Evolutionary conservation across 2,113 vertebrate genomes (phyloP).

Genomic region (Ammodramus savannarum): DNA sequence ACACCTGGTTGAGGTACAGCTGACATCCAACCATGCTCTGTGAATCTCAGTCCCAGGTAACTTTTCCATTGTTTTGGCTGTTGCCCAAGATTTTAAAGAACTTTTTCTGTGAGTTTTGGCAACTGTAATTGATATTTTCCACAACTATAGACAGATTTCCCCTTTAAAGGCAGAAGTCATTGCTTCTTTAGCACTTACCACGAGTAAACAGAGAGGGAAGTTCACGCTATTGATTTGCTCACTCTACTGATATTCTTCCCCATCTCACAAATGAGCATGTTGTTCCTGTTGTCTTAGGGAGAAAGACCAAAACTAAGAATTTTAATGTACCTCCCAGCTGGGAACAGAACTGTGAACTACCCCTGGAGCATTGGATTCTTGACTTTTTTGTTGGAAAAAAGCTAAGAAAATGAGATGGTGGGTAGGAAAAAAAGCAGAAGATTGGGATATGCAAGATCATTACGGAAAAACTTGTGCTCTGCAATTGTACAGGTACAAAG

Average conservation of each 20-base stretch:
- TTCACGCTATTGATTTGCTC: slow-evolving; percentile 59
- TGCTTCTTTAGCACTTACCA: slow-evolving; percentile 57
- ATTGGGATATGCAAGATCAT: background rate
- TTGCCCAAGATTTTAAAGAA: background rate
- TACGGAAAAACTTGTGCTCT: background rate
- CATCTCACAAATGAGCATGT: slow-evolving; percentile 59
- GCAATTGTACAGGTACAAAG: background rate
- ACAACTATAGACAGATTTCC: slow-evolving; percentile 25
- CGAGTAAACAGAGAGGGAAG: slow-evolving; percentile 57
- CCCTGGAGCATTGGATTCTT: background rate
- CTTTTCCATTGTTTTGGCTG: background rate
- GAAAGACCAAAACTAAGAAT: slow-evolving; percentile 58
- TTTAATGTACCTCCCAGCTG: slow-evolving; percentile 24
- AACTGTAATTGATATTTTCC: background rate
- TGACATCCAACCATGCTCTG: background rate
- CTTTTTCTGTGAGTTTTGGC: background rate
- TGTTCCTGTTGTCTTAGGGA: slow-evolving; percentile 61
- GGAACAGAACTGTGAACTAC: slow-evolving; percentile 24
- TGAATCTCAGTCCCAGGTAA: background rate
- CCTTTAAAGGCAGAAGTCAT: slow-evolving; percentile 62
- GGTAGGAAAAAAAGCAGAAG: background rate
- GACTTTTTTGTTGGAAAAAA: background rate
- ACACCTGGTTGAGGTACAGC: background rate
- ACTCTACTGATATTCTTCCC: slow-evolving; percentile 56
- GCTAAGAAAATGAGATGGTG: background rate